Base-by-base conservation (phyloP, 2,888 invertebrate genomes). In the Eulithis prunata region DNA sequence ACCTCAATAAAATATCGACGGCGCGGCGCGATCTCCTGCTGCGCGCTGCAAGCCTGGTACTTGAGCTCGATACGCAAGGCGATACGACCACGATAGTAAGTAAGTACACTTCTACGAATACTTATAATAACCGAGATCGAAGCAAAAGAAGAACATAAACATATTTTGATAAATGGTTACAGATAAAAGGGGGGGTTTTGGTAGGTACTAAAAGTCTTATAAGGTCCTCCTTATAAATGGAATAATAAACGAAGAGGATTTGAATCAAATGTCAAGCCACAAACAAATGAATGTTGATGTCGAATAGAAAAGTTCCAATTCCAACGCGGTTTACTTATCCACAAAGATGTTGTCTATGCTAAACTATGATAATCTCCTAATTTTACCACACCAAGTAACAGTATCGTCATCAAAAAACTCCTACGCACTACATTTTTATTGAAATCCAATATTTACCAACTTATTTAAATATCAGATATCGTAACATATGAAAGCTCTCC, bases 1-100 rank as follows among this genome's bases (percentile, higher is more conserved):
- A 53, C 41, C 10, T 41, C 10, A 32, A 88, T 85, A 85, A 78
- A 56, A 81, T 86, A 87, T 90, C 87, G 89, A 88, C 89, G 86
- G 84, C 89, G 78, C 80, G 79, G 82, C 82, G 83, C 75, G 72
- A 80, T 78, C 85, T 80, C 89, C 89, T 78, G 87, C 85, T 79
- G 89, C 14, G 85, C 66, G 57, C 74, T 78, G 73, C 69, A 66
- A 58, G 70, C 78, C 80, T 75, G 72, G 71, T 77, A 72, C 62
- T 47, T 10, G 41, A 54, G 28, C 53, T 12, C 36, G n/a, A 41
- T 36, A 55, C n/a, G 59, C 54, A 32, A 32, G 11, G 6, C 54
- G 56, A 66, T 61, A 57, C 65, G 64, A 65, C 60, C 56, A 59
- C 43, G 52, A 47, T 28, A 11, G 13, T 52, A 32, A 2, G 32